Base-by-base conservation (phyloP, 2,888 invertebrate species). In the Isotomurus palustris region DNA sequence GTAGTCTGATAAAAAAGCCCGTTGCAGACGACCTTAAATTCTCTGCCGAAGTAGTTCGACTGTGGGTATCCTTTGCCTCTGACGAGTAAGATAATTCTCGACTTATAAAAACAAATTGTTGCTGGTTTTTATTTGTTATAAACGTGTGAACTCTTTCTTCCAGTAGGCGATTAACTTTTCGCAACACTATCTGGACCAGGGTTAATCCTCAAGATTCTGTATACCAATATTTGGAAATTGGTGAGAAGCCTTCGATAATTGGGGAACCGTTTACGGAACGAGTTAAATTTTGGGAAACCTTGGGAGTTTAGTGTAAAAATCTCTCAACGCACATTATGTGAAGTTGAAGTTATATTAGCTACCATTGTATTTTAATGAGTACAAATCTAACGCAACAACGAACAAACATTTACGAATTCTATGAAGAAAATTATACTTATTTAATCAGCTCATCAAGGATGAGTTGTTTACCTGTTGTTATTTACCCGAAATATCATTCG, bases 21-120 rank as follows among this genome's bases (percentile, higher is more conserved):
- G 53, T 53, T n/a, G 38, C n/a, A 3, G 67, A 67, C 36, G 67
- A 67, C 36, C 56, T 51, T 25, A 43, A 48, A 25, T 59, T 67
- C 54, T 62, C 62, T 1, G 47, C 19, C 14, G 22, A 43, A 8
- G 45, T 65, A 41, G 52, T 60, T 2, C 62, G 58, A 19, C 27
- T 54, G 3, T 65, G 62, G 62, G 22, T 47, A 14, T 41, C 55
- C 12, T 65, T 65, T 47, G 65, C 38, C 1, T 54, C 60, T 12
- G 35, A 57, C 22, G 57, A 54, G 58, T 64, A 63, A 40, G 45
- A 14, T 14, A 22, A n/a, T n/a, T n/a, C n/a, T n/a, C n/a, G n/a
- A n/a, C n/a, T n/a, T n/a, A n/a, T n/a, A 36, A 19, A 6, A 36
- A 36, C 24, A n/a, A 36, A 21, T 35, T 35, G 22, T 36, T 12